These are phyloP conservation scores for Esperia sulphurella DNA, from an alignment of 2,888 invertebrate genomes.

Conservation along the genomic window DNA sequence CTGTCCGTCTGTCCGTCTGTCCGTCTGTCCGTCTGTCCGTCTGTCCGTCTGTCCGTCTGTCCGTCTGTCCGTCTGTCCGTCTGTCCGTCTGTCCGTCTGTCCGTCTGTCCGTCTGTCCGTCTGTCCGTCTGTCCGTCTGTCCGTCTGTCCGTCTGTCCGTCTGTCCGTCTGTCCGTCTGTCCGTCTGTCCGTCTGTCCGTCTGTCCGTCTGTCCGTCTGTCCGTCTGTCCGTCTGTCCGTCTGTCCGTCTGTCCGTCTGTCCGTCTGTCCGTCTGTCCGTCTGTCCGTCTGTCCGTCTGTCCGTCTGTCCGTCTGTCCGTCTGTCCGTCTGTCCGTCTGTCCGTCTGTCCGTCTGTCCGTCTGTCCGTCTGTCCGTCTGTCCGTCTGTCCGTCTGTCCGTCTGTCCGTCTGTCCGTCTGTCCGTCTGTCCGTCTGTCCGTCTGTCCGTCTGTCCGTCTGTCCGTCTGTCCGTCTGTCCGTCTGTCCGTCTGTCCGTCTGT, in stretches of 20 bases:
- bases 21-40: conserved; percentile 3
- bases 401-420: too few species aligned
- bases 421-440: too few species aligned
- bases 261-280: conserved; percentile 3
- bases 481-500: too few species aligned
- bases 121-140: conserved; percentile 4
- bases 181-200: conserved; percentile 2
- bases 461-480: too few species aligned
- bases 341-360: conserved; percentile 1
- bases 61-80: conserved; percentile 3
- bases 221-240: conserved; percentile 4
- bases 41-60: conserved; percentile 3
- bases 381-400: too few species aligned
- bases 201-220: conserved; percentile 4
- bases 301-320: conserved; percentile 1
- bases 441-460: too few species aligned
- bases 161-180: conserved; percentile 4
- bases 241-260: conserved; percentile 4
- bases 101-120: conserved; percentile 4
- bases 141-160: conserved; percentile 3
- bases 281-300: conserved; percentile 2
- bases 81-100: conserved; percentile 4
- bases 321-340: conserved; percentile 6
- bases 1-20: conserved; percentile 4
- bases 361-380: too few species aligned